Evolutionary conservation across 2,797 vertebrate genomes (phyloP), one percentile per base, ranked within the genome.

Genomic region (Sparus aurata): DNA sequence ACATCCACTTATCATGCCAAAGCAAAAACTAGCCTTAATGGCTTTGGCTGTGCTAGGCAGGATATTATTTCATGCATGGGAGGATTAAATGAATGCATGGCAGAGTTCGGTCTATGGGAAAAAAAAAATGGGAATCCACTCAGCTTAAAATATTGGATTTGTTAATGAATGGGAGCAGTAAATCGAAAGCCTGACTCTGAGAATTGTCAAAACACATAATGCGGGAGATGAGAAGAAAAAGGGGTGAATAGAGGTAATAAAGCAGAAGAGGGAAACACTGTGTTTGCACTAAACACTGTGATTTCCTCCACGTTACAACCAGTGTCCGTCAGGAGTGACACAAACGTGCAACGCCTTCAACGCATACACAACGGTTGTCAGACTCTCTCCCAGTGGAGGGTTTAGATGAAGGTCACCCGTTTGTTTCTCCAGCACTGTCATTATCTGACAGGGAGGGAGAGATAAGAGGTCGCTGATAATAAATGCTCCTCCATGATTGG

Each of bases 41-140:
- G 79, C 85, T 87, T 79, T 79, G 75, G 86, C 85, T 77, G 65
- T 69, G 77, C 84, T 62, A 43, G 82, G 79, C 84, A 90, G 89
- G 91, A 92, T 92, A 91, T 92, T 84, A 92, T 92, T 93, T 94
- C 82, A 89, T 90, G 92, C 87, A 87, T 90, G 88, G 83, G 84
- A 85, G 92, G 93, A 85, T 92, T 91, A 91, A 92, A 93, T 91
- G 87, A 91, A 91, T 77, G 87, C 79, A 74, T 49, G 65, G 84
- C 83, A 88, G 92, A 87, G 91, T 92, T 91, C 88, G 71, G 79
- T 86, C 82, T 87, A 34, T 1, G 69, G 87, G 63, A 87, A 85
- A 69, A 87, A 91, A 90, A 34, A 34, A 4, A 92, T 90, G 76
- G 83, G 79, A 92, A 88, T 85, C 82, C 27, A 77, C 65, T 69